Conservation (phyloP, 2,113 vertebrate species). For the Colaptes auratus region DNA sequence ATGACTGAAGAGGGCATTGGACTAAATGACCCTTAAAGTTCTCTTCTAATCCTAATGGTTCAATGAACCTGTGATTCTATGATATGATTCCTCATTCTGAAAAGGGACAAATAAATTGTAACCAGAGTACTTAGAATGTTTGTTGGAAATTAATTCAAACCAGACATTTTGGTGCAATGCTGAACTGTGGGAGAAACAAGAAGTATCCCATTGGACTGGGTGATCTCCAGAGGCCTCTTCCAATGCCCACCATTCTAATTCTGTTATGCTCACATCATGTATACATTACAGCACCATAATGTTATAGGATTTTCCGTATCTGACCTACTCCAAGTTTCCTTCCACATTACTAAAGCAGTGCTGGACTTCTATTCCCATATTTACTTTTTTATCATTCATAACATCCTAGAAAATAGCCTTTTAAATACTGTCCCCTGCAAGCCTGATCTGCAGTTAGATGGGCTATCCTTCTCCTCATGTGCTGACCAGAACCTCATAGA, state of each 20-base stretch:
- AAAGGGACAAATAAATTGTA: background rate
- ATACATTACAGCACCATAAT: background rate
- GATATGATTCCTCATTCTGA: background rate
- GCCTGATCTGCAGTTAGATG: background rate
- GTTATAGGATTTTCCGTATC: background rate
- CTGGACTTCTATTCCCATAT: background rate
- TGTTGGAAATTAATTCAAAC: background rate
- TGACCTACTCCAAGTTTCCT: background rate
- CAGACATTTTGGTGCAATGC: background rate
- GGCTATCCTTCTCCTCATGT: background rate
- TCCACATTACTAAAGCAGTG: conserved; percentile 39
- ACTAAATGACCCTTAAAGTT: too few species aligned
- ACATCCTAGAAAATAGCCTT: background rate
- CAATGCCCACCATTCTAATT: too few species aligned
- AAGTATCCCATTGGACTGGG: background rate
- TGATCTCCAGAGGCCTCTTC: too few species aligned
- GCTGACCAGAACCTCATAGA: conserved; percentile 33
- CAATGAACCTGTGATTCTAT: background rate
- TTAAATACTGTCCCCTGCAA: background rate
- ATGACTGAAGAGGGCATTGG: too few species aligned
- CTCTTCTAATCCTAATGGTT: too few species aligned
- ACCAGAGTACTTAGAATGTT: background rate
- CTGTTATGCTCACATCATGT: background rate
- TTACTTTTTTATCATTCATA: background rate
- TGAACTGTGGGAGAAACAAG: background rate